Evolutionary conservation across 2,888 invertebrate genomes (phyloP).

Genomic region (Exocentrus adspersus): DNA sequence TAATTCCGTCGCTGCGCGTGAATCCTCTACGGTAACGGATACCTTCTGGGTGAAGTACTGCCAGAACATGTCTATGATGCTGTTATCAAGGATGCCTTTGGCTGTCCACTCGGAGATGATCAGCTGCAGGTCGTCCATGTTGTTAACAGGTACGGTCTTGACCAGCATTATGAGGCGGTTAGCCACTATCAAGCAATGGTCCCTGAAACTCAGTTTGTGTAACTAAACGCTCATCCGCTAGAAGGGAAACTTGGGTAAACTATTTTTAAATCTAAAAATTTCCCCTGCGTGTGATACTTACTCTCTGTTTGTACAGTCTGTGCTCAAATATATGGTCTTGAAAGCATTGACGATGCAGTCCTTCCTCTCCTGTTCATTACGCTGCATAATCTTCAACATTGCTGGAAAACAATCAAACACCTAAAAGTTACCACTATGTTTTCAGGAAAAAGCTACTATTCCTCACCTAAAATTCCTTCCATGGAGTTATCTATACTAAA

Average conservation of each 20-base stretch:
- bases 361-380: constrained; percentile 78
- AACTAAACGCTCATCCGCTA: neutral
- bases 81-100: constrained; percentile 63
- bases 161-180: constrained; percentile 70
- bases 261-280: too few relatives aligned
- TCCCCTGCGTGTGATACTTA: too few relatives aligned
- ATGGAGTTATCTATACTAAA: constrained; percentile 81
- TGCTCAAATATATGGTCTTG: constrained; percentile 74
- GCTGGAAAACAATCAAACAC: constrained; percentile 65
- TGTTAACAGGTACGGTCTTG: constrained; percentile 68
- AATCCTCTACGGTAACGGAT: constrained; percentile 74
- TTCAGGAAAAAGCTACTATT: neutral
- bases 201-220: constrained; percentile 54
- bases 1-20: constrained; percentile 78
- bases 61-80: constrained; percentile 79
- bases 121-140: constrained; percentile 70
- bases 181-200: constrained; percentile 68
- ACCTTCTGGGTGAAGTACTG: constrained; percentile 80
- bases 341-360: constrained; percentile 83
- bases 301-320: constrained; percentile 65
- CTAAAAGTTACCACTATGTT: too few relatives aligned
- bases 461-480: constrained; percentile 69
- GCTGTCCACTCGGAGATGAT: constrained; percentile 72
- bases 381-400: constrained; percentile 83
- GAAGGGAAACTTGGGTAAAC: neutral